Base-by-base conservation (phyloP, 2,888 invertebrate genomes). In the Acanthosepion lycidas region DNA sequence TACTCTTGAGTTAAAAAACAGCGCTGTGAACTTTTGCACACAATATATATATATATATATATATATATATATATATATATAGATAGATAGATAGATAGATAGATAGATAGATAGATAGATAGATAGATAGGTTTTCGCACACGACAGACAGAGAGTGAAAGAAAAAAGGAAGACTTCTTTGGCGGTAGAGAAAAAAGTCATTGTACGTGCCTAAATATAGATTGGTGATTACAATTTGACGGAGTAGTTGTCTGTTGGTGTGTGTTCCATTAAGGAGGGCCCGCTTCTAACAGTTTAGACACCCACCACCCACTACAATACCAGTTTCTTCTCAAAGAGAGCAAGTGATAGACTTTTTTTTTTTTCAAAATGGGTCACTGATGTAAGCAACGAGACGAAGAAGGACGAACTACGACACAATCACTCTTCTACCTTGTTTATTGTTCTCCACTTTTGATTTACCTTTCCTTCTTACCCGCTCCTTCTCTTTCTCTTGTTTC, bases 301-400 rank as follows among this genome's bases (percentile, higher is more conserved):
- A 9, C 53, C 64, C 28, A 4, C 64, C 28, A 28, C 28, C 28
- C 6, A 28, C n/a, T 5, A n/a, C 6, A 78, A n/a, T n/a, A n/a
- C 15, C 33, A 33, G 78, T n/a, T n/a, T 5, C 15, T 33, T 78
- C 15, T n/a, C 15, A 78, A 78, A 78, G 15, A n/a, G n/a, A 6
- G 18, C 64, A 64, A 26, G 8, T 64, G 5, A 6, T 2, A 23
- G 42, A 42, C 42, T 2, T 42, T 42, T 42, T 42, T 42, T 42
- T 33, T 78, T 78, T 78, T 78, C n/a, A 78, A 78, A 78, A 78
- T 78, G 78, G 78, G 78, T 78, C 78, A 78, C 78, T 33, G 78
- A 15, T 78, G 78, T 78, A 33, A 78, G 78, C 15, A 78, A 12
- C 15, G 9, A 15, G 78, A 78, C n/a, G 12, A 78, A 78, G n/a